phyloP scores from a whole-genome alignment of 2,797 vertebrate species.

The Crypturellus tataupa region DNA sequence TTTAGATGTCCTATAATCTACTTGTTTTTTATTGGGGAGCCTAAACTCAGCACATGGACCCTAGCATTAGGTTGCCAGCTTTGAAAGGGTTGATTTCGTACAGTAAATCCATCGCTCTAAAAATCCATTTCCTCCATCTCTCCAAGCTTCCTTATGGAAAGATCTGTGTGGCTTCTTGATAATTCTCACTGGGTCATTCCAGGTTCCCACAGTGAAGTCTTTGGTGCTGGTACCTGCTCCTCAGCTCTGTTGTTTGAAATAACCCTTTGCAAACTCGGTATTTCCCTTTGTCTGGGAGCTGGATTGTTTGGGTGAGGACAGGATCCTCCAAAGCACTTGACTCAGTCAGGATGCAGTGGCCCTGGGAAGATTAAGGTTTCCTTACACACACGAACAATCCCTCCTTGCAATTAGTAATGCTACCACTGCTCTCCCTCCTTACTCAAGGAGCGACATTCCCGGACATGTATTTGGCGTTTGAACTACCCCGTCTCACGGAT shows the following conservation, averaged over 20 bases:
- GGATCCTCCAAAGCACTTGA: background rate
- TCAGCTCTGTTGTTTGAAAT: slow-evolving; percentile 19
- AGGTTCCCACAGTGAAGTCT: slow-evolving; percentile 16
- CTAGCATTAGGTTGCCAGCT: background rate
- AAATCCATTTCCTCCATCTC: no score
- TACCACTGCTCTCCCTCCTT: background rate
- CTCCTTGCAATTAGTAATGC: slow-evolving; percentile 46
- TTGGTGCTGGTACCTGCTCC: slow-evolving; percentile 7
- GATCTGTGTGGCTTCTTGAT: slow-evolving; percentile 31
- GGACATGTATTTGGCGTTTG: slow-evolving; percentile 33
- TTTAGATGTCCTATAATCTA: background rate
- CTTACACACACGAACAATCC: rapidly evolving
- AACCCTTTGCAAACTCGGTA: slow-evolving; percentile 9
- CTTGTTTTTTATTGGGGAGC: background rate
- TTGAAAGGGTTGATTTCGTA: background rate
- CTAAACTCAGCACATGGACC: background rate
- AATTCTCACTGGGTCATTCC: slow-evolving; percentile 47
- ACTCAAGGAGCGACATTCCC: slow-evolving; percentile 46
- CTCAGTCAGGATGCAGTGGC: background rate
- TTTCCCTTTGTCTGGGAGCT: slow-evolving; percentile 9
- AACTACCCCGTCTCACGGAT: slow-evolving; percentile 36
- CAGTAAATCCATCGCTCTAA: no score
- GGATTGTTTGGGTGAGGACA: background rate
- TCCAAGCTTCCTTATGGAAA: slow-evolving; percentile 10
- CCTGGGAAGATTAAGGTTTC: background rate